Evolutionary conservation across 2,888 invertebrate species (phyloP).

Genomic region (Celastrina argiolus): DNA sequence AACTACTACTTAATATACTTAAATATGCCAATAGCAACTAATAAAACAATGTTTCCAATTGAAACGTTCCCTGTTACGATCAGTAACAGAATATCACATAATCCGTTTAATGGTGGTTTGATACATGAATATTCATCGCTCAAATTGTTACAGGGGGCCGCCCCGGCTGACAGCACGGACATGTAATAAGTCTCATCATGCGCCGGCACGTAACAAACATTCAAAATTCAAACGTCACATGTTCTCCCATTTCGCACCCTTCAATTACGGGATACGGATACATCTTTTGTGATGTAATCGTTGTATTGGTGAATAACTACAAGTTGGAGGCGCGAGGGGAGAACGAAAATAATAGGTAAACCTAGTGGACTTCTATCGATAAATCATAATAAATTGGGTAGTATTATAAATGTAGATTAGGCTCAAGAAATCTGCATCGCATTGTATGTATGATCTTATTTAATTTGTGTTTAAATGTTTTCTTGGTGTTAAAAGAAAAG

Average conservation of each 20-base stretch:
- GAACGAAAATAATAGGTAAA: too few species aligned
- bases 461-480: too few species aligned
- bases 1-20: too few species aligned
- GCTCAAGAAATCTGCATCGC: too few species aligned
- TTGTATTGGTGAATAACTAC: conserved; percentile 24
- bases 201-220: conserved; percentile 67
- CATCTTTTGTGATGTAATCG: conserved; percentile 38
- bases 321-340: too few species aligned
- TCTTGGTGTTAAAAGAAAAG: too few species aligned
- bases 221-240: conserved; percentile 57
- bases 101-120: conserved; percentile 9
- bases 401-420: too few species aligned
- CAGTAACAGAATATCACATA: neutral
- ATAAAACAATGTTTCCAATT: neutral
- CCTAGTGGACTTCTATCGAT: too few species aligned
- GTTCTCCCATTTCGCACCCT: conserved; percentile 27
- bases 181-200: conserved; percentile 74
- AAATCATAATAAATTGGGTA: too few species aligned
- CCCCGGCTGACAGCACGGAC: conserved; percentile 41
- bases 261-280: conserved; percentile 40
- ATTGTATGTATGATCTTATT: too few species aligned
- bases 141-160: conserved; percentile 1
- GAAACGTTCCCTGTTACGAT: neutral
- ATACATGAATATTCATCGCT: conserved; percentile 1
- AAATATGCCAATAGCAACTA: too few species aligned